Evolutionary conservation across 92 coral and sea anemone genomes (phyloP).

Genomic region (Siderastrea siderea): DNA sequence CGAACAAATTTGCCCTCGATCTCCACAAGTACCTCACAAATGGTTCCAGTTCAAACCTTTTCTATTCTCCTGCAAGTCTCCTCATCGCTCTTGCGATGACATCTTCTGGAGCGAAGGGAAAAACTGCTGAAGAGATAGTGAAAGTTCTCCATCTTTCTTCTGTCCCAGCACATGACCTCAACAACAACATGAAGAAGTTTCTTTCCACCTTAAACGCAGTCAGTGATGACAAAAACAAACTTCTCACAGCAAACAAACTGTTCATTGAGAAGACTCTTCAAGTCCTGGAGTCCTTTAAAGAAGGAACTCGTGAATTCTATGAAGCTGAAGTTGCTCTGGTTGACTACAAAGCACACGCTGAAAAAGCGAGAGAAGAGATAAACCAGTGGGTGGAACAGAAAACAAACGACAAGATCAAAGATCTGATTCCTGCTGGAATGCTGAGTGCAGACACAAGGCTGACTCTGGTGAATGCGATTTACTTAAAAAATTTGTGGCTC

Average conservation of each 20-base stretch:
- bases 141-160: slow-evolving; percentile 63
- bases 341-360: slow-evolving; percentile 68
- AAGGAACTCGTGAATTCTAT: slow-evolving; percentile 61
- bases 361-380: slow-evolving; percentile 76
- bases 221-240: slow-evolving; percentile 66
- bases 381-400: slow-evolving; percentile 88
- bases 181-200: slow-evolving; percentile 72
- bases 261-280: slow-evolving; percentile 84
- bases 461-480: slow-evolving; percentile 89
- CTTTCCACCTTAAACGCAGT: slow-evolving; percentile 57
- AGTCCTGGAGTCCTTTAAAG: slow-evolving; percentile 64
- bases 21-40: slow-evolving; percentile 58
- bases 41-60: slow-evolving; percentile 69
- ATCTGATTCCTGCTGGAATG: slow-evolving; percentile 81
- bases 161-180: slow-evolving; percentile 50
- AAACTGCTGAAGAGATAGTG: slow-evolving; percentile 82
- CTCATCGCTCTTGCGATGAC: slow-evolving; percentile 90
- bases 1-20: slow-evolving; percentile 72
- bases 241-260: slow-evolving; percentile 83
- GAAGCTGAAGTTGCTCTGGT: slow-evolving; percentile 81
- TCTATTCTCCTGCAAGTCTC: slow-evolving; percentile 90
- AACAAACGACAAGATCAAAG: slow-evolving; percentile 84
- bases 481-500: slow-evolving; percentile 92
- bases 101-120: slow-evolving; percentile 88
- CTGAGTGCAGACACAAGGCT: slow-evolving; percentile 73